Evolutionary conservation across 2,888 invertebrate genomes (phyloP).

Genomic region (Itoplectis maculator): DNA sequence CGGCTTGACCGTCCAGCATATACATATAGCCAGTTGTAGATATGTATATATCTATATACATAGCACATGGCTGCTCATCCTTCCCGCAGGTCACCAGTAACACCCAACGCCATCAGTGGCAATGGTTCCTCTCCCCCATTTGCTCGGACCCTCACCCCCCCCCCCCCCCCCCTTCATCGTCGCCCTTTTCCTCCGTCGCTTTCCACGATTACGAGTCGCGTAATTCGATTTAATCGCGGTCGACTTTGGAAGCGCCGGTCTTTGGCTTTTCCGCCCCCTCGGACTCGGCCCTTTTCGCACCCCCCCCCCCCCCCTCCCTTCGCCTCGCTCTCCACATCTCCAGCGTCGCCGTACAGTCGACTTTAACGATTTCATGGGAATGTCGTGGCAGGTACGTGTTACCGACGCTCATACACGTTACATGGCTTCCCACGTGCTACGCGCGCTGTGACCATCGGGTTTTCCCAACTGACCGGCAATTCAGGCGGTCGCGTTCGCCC

Average conservation of each 20-base stretch:
- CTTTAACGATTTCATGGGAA: slow-evolving; percentile 51
- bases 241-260: slow-evolving; percentile 27
- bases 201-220: slow-evolving; percentile 50
- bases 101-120: slow-evolving; percentile 31
- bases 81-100: background rate
- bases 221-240: slow-evolving; percentile 59
- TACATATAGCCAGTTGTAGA: too few relatives aligned
- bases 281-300: background rate
- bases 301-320: too few relatives aligned
- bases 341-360: background rate
- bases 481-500: too few relatives aligned
- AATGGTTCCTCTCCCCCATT: slow-evolving; percentile 13
- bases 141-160: too few relatives aligned
- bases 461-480: slow-evolving; percentile 1
- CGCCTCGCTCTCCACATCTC: too few relatives aligned
- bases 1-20: background rate
- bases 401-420: slow-evolving; percentile 16
- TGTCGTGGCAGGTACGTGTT: slow-evolving; percentile 51
- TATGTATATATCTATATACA: too few relatives aligned
- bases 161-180: too few relatives aligned
- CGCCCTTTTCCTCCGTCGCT: slow-evolving; percentile 24
- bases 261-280: background rate
- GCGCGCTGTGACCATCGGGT: too few relatives aligned
- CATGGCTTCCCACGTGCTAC: background rate
- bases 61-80: slow-evolving; percentile 13